Conservation (phyloP, 2,888 invertebrate species). For the Ceratothoa steindachneri region DNA sequence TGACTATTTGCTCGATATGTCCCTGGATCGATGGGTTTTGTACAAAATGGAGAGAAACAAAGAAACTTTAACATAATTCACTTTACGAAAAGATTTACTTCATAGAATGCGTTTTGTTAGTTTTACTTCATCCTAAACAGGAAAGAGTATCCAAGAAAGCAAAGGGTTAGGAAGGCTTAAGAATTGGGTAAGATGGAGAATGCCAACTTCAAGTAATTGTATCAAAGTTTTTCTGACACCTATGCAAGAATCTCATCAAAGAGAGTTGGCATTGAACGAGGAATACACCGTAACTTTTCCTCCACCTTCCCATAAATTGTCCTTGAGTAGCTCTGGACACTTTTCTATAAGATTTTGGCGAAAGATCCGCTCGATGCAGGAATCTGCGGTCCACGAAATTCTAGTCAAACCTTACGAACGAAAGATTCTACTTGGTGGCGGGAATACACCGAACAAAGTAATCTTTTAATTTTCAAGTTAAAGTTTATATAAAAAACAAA, state of each 20-base stretch:
- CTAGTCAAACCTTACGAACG: neutral
- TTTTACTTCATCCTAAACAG: no score
- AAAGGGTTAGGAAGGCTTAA: no score
- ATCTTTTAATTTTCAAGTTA: neutral
- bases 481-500: neutral
- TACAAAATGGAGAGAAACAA: neutral
- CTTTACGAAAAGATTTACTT: neutral
- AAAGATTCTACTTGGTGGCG: neutral
- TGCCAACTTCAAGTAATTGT: neutral
- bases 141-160: no score
- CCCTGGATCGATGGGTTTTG: neutral
- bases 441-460: neutral
- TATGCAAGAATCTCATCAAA: neutral
- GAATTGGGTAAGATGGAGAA: neutral
- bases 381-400: neutral
- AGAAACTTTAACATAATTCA: no score
- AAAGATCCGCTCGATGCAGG: no score
- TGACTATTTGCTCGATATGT: neutral
- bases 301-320: neutral
- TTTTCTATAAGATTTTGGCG: neutral
- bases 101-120: neutral
- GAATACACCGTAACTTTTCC: neutral
- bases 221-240: neutral
- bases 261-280: neutral
- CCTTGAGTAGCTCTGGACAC: neutral